phyloP scores from a whole-genome alignment of 2,888 invertebrate genomes.

The Mythimna vitellina region DNA sequence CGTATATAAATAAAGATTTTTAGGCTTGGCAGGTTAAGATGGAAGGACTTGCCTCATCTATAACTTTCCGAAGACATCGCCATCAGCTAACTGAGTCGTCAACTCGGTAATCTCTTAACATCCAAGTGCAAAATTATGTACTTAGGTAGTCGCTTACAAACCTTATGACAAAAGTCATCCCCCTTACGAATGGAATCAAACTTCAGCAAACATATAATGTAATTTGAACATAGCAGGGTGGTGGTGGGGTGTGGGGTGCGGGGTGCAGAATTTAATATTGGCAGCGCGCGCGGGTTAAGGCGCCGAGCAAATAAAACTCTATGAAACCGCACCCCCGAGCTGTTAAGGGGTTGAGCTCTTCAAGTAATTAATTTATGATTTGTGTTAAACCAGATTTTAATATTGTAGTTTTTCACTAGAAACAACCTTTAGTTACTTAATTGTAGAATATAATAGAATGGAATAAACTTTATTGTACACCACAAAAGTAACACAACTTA shows the following conservation, averaged over 20 bases:
- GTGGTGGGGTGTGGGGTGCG: conserved; percentile 36
- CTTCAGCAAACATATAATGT: conserved; percentile 81
- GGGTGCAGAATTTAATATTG: conserved; percentile 86
- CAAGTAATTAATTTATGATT: conserved; percentile 48
- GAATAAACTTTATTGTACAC: too few relatives aligned
- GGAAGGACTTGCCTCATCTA: not conserved
- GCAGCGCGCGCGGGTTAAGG: conserved; percentile 87
- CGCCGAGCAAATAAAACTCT: conserved; percentile 88
- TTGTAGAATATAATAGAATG: too few relatives aligned
- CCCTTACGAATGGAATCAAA: conserved; percentile 64
- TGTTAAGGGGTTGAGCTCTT: conserved; percentile 73
- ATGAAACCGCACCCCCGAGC: conserved; percentile 80
- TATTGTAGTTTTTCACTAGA: not conserved
- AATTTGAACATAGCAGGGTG: conserved; percentile 71
- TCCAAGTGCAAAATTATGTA: conserved; percentile 20
- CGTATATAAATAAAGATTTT: too few relatives aligned
- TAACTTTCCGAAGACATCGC: not conserved
- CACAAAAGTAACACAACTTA: too few relatives aligned
- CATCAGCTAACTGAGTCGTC: too few relatives aligned
- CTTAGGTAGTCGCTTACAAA: conserved; percentile 12
- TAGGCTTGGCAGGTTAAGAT: too few relatives aligned
- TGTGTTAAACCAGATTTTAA: not conserved
- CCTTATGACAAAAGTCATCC: conserved; percentile 45
- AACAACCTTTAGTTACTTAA: too few relatives aligned
- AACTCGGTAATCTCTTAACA: not conserved